Evolutionary conservation across 2,888 invertebrate genomes (phyloP).

Genomic region (Anagyrus pseudococci): DNA sequence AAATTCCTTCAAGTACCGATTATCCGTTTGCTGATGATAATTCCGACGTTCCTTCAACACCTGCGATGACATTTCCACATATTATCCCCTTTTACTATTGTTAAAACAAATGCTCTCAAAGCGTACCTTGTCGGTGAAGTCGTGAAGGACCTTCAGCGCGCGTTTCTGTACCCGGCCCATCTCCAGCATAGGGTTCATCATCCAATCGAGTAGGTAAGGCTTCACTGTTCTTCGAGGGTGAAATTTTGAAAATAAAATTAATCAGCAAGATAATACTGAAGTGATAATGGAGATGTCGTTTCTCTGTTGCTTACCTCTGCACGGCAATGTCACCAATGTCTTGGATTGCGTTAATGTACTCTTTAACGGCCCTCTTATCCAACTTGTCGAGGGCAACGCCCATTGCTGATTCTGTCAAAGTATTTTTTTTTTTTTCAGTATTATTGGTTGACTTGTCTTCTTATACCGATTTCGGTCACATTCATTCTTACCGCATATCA

Average conservation of each 20-base stretch:
- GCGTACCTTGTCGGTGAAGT: conserved; percentile 65
- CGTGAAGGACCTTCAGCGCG: conserved; percentile 63
- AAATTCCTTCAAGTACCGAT: conserved; percentile 30
- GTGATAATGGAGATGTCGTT: too few relatives aligned
- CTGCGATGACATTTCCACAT: conserved; percentile 12
- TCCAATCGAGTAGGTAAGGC: conserved; percentile 40
- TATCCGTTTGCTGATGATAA: conserved; percentile 33
- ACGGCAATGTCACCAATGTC: too few relatives aligned
- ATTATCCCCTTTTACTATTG: neutral
- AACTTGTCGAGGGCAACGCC: conserved; percentile 29
- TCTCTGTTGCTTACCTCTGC: too few relatives aligned
- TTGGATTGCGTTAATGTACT: conserved; percentile 28
- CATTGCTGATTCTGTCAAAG: conserved; percentile 34
- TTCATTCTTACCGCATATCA: conserved; percentile 38
- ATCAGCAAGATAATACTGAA: too few relatives aligned
- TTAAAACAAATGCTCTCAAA: neutral
- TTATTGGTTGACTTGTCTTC: neutral
- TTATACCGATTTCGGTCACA: too few relatives aligned
- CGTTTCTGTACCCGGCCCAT: conserved; percentile 64
- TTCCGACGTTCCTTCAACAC: conserved; percentile 36
- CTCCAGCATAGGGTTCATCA: conserved; percentile 3
- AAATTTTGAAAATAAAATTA: too few relatives aligned
- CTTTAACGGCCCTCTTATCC: conserved; percentile 4
- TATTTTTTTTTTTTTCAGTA: neutral
- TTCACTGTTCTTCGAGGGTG: conserved; percentile 67